Percentiles rank a stretch among this genome's conserved stretches.
Conservation (phyloP, 2,888 invertebrate genomes). For the Rhagophthalmus giganteus region DNA sequence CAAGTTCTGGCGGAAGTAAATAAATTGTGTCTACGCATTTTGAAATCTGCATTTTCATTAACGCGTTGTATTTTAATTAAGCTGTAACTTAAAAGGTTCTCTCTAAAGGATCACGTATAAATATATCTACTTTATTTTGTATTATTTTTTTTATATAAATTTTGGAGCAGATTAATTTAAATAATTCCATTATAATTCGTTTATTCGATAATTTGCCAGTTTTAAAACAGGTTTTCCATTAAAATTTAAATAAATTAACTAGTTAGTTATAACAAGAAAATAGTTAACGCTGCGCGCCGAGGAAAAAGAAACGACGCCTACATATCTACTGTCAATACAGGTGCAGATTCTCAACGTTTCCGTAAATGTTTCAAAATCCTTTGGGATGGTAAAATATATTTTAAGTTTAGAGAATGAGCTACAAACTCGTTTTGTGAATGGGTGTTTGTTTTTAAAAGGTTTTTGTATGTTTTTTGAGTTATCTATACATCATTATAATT, state of each 20-base stretch:
- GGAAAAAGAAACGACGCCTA: no score
- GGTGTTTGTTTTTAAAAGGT: no score
- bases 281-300: no score
- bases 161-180: no score
- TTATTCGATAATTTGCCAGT: constrained; percentile 2
- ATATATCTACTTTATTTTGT: no score
- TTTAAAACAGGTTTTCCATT: constrained; percentile 4
- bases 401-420: constrained; percentile 21
- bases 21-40: constrained; percentile 28
- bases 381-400: constrained; percentile 13
- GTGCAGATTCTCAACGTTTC: constrained; percentile 25
- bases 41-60: constrained; percentile 29
- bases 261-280: no score
- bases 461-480: no score
- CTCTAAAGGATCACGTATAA: constrained; percentile 11
- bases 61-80: constrained; percentile 26
- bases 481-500: no score
- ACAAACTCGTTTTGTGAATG: no score
- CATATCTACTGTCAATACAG: constrained; percentile 16
- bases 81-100: constrained; percentile 18
- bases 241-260: no score
- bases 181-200: no score
- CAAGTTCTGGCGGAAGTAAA: constrained; percentile 19
- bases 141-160: no score
- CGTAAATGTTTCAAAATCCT: constrained; percentile 25